phyloP scores from a whole-genome alignment of 1,140 invertebrate genomes.

The Agrilus planipennis region DNA sequence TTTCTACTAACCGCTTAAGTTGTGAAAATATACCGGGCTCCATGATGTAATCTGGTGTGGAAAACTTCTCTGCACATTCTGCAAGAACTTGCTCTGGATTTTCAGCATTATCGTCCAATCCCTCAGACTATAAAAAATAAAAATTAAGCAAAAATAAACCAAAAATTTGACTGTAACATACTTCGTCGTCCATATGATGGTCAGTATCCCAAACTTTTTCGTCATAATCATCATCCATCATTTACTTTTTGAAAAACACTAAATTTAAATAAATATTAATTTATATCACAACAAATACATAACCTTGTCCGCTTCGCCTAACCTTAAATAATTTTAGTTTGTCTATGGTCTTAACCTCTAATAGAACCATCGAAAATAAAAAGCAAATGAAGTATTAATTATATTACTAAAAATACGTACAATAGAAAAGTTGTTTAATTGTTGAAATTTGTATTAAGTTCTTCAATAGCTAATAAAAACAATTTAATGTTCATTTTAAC shows the following conservation, averaged over 20 bases:
- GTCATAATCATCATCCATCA: constrained; percentile 28
- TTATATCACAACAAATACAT: background rate
- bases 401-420: too few species aligned
- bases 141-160: background rate
- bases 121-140: constrained; percentile 34
- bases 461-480: constrained; percentile 28
- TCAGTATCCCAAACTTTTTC: constrained; percentile 24
- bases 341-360: too few species aligned
- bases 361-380: too few species aligned
- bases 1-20: constrained; percentile 56
- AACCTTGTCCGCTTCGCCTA: too few species aligned
- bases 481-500: constrained; percentile 32
- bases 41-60: constrained; percentile 94
- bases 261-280: background rate
- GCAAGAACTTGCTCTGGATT: constrained; percentile 75
- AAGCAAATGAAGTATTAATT: too few species aligned
- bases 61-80: constrained; percentile 83
- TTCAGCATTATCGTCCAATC: constrained; percentile 59
- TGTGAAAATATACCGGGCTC: constrained; percentile 92
- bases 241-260: too few species aligned
- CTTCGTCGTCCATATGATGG: constrained; percentile 20
- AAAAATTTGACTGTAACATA: constrained; percentile 1
- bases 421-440: too few species aligned
- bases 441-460: constrained; percentile 18
- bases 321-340: too few species aligned